Conservation (phyloP, 2,888 invertebrate species). For the Ditula angustiorana region DNA sequence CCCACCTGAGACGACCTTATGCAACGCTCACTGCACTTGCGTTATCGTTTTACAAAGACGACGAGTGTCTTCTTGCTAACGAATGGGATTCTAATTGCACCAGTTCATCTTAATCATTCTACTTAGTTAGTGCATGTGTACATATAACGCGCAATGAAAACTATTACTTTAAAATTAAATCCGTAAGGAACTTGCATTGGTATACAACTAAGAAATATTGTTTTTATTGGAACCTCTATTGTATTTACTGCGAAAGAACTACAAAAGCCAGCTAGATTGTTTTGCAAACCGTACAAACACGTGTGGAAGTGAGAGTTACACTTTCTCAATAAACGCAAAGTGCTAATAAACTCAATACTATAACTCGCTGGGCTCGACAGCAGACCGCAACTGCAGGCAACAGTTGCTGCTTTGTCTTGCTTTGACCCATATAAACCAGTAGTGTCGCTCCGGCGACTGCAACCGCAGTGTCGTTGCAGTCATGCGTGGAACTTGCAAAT, state of each 20-base stretch:
- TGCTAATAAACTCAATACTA: not conserved
- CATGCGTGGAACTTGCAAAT: too few relatives aligned
- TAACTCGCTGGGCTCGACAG: too few relatives aligned
- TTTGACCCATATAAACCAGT: too few relatives aligned
- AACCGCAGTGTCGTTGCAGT: too few relatives aligned
- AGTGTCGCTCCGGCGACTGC: too few relatives aligned
- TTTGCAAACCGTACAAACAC: not conserved
- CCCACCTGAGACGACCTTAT: slow-evolving; percentile 59
- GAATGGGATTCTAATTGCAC: slow-evolving; percentile 38
- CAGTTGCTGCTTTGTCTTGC: too few relatives aligned
- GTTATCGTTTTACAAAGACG: slow-evolving; percentile 58
- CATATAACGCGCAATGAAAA: not conserved
- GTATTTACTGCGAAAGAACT: not conserved
- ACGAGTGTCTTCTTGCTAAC: slow-evolving; percentile 48
- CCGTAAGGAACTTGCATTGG: too few relatives aligned
- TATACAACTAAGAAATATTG: too few relatives aligned
- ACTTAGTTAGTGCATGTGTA: too few relatives aligned
- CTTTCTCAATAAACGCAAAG: not conserved
- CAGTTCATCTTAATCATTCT: slow-evolving; percentile 9
- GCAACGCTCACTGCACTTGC: slow-evolving; percentile 59
- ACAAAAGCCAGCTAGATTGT: not conserved
- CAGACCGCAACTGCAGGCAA: too few relatives aligned
- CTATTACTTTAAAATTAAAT: too few relatives aligned
- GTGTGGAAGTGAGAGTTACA: not conserved
- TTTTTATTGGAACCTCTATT: too few relatives aligned